Percentiles rank a stretch among this genome's conserved stretches.
Conservation (phyloP, 2,888 invertebrate genomes). For the Emmelina monodactyla region DNA sequence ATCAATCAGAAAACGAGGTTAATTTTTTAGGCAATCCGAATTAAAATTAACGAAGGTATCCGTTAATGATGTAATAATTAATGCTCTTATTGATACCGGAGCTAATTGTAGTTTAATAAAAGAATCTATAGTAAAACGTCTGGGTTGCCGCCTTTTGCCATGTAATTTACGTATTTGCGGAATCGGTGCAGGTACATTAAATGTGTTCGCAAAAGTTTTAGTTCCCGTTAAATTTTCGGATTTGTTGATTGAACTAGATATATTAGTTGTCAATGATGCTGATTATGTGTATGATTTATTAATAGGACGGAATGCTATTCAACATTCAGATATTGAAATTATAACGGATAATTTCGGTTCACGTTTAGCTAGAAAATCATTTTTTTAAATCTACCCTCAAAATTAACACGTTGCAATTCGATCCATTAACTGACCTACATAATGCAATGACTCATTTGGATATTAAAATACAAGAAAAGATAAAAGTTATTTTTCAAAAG, state of each 20-base stretch:
- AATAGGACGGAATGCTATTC: constrained; percentile 10
- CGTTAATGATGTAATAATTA: constrained; percentile 7
- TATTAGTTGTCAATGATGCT: constrained; percentile 11
- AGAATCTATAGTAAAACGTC: constrained; percentile 11
- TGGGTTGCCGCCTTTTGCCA: constrained; percentile 9
- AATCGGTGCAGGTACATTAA: constrained; percentile 10
- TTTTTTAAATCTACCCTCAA: too few relatives aligned
- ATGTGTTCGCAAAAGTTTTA: constrained; percentile 11
- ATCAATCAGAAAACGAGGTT: constrained; percentile 1
- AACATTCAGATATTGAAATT: constrained; percentile 13
- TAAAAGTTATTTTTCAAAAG: constrained; percentile 10
- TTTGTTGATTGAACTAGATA: constrained; percentile 15
- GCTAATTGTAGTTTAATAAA: constrained; percentile 16
- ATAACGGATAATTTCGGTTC: constrained; percentile 6
- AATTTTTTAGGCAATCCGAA: constrained; percentile 11
- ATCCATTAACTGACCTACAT: background rate
- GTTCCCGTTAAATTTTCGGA: constrained; percentile 14
- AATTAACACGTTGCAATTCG: too few relatives aligned
- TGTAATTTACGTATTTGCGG: constrained; percentile 8
- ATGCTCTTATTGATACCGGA: constrained; percentile 16
- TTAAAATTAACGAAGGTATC: constrained; percentile 10
- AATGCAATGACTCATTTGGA: constrained; percentile 6
- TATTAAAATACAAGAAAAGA: constrained; percentile 5
- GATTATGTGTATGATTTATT: constrained; percentile 10
- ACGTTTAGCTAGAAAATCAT: too few relatives aligned